Evolutionary conservation across 2,888 invertebrate species (phyloP), one percentile per base, ranked within the genome.

Genomic region (Notodonta ziczac): DNA sequence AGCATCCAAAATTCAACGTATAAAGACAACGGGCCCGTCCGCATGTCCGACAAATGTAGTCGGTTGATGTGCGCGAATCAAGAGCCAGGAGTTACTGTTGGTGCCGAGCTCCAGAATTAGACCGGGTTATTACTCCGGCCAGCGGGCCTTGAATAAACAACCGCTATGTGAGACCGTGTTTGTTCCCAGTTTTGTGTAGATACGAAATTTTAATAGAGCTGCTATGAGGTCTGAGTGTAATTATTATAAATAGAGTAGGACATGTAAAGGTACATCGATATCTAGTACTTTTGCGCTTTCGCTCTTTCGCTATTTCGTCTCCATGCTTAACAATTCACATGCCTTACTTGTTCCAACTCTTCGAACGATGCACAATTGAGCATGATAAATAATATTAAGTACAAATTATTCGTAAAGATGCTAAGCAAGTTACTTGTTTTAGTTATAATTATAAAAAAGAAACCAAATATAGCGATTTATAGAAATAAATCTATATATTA

Each of bases 1-100:
- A 63, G 78, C 87, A 90, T 90, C 76, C 84, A 86, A 89, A 89
- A 91, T 91, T 83, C 84, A 91, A 81, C 83, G 82, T 82, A 81
- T 82, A 86, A 83, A 86, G 86, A 84, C 87, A 81, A 80, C 78
- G 77, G 77, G 78, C 73, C 70, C 74, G 76, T 84, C 80, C 83
- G 79, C 82, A 78, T 85, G 84, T 86, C 86, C 67, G 79, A 80
- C 79, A 76, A 78, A 81, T 76, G 78, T 73, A 77, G 72, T 71
- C 78, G 72, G 75, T 60, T 77, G 82, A 81, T 77, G 77, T 79
- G 73, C 73, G 77, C 63, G 77, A 82, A 82, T 84, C 82, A 83
- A 83, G 83, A 81, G 81, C 83, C 70, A 75, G 77, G 80, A 77
- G 79, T 78, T 67, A 71, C 24, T 24, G 24, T 24, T 24, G 24